phyloP scores from a whole-genome alignment of 2,888 invertebrate species.

The Gisinianus flammeolus region DNA sequence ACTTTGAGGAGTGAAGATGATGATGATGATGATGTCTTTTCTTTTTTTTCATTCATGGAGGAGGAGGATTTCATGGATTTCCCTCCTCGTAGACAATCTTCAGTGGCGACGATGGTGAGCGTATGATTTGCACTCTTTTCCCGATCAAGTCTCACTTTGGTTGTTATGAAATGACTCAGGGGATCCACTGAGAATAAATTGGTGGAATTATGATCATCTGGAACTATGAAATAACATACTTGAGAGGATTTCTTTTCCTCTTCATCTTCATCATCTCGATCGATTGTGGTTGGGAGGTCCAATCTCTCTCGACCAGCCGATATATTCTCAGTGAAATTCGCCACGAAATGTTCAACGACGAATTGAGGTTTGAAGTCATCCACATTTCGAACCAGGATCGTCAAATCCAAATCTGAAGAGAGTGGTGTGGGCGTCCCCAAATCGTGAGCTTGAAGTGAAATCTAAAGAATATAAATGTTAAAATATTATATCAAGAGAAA shows the following conservation, averaged over 20 bases:
- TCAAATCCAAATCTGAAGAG: constrained; percentile 84
- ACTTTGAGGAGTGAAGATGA: constrained; percentile 71
- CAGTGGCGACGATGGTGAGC: constrained; percentile 79
- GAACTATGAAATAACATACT: constrained; percentile 92
- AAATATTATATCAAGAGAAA: too few relatives aligned
- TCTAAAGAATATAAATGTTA: too few relatives aligned
- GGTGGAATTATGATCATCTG: constrained; percentile 72
- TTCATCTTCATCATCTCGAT: constrained; percentile 83
- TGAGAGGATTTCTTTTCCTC: constrained; percentile 76
- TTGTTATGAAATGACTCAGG: constrained; percentile 71
- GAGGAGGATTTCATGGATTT: constrained; percentile 33
- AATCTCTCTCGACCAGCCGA: constrained; percentile 71
- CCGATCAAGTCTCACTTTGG: constrained; percentile 72
- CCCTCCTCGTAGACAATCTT: constrained; percentile 70
- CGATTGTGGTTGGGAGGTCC: constrained; percentile 79
- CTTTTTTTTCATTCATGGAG: constrained; percentile 33
- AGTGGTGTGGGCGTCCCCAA: constrained; percentile 84
- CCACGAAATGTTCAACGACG: constrained; percentile 71
- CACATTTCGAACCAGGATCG: constrained; percentile 84
- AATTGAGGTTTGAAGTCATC: constrained; percentile 90
- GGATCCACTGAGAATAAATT: constrained; percentile 75
- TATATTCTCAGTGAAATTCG: constrained; percentile 76
- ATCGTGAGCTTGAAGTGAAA: constrained; percentile 88
- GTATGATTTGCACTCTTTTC: constrained; percentile 73
- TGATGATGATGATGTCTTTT: constrained; percentile 55